Evolutionary conservation across 1,140 invertebrate genomes (phyloP), one percentile per base, ranked within the genome.

Genomic region (Onthophagus taurus): DNA sequence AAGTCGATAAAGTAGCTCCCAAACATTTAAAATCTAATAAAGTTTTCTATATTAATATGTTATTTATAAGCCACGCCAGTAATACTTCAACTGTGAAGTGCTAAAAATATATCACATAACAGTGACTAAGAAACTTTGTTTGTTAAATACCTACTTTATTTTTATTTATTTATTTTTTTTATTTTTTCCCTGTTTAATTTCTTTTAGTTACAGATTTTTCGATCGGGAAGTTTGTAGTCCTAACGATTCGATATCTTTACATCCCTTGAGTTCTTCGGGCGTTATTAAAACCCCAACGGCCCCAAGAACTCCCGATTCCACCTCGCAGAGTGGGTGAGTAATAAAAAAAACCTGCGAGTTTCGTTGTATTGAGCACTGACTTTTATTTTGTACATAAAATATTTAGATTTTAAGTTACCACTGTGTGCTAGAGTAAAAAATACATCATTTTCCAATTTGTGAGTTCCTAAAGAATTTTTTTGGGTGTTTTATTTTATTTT

Each of bases 251-350:
- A 57, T 45, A 46, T 51, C 45, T 58, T 48, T 45, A 54, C 54
- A 51, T 34, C 29, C 45, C 49, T 39, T 55, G 52, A 45, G 57
- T 54, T 48, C 58, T 46, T 35, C 52, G 34, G 53, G 57, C 35
- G 66, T 69, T 35, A 50, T 60, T 37, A 69, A 74, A 44, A 75
- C 75, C 36, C 75, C 75, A 44, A 78, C 75, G n/a, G 75, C 75
- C 20, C 76, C 76, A 21, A 57, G 75, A 43, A 78, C 76, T 0
- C 76, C 76, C 11, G 75, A 78, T 50, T 68, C 61, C 8, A 55
- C 44, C 24, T 48, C 53, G 12, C 56, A 54, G 19, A 64, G 63
- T 48, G 57, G 63, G 63, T 65, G 59, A 65, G 63, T 58, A 13
- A 39, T 21, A 39, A 39, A 11, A 18, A 20, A 17, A 36, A 36